These are phyloP conservation scores for Eurois occulta DNA, from an alignment of 2,888 invertebrate genomes.

Conservation along the genomic window DNA sequence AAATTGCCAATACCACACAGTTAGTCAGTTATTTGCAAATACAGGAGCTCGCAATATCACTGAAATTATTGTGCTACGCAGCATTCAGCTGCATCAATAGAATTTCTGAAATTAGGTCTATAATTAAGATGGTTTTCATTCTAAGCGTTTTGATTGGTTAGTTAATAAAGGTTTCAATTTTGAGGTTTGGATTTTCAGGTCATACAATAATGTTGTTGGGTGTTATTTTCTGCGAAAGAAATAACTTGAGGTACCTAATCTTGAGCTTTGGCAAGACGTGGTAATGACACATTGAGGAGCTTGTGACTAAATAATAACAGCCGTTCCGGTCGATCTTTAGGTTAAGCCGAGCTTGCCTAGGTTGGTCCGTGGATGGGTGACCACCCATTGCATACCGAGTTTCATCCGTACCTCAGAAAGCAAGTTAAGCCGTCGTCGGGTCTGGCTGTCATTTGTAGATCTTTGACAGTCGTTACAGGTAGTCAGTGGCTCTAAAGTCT, in stretches of 20 bases:
- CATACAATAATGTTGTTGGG: background rate
- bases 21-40: slow-evolving; percentile 41
- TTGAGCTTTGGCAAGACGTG: background rate
- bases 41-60: slow-evolving; percentile 13
- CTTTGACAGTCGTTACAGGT: no score
- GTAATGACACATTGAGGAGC: background rate
- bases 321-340: background rate
- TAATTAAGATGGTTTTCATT: slow-evolving; percentile 18
- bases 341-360: no score
- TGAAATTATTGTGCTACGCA: slow-evolving; percentile 18
- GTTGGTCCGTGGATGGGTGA: no score
- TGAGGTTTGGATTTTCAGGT: background rate
- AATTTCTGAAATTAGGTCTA: slow-evolving; percentile 5
- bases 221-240: background rate
- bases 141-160: slow-evolving; percentile 2
- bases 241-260: background rate
- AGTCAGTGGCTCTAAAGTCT: no score
- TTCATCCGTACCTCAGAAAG: no score
- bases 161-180: background rate
- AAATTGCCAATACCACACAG: slow-evolving; percentile 23
- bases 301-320: background rate
- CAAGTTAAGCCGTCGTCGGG: no score
- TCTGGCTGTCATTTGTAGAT: no score
- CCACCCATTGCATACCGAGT: no score
- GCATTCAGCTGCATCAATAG: background rate